A percentile compares a stretch with the other conserved stretches of the same genome.
Conservation (phyloP, 2,797 vertebrate genomes). For the Oreortyx pictus region DNA sequence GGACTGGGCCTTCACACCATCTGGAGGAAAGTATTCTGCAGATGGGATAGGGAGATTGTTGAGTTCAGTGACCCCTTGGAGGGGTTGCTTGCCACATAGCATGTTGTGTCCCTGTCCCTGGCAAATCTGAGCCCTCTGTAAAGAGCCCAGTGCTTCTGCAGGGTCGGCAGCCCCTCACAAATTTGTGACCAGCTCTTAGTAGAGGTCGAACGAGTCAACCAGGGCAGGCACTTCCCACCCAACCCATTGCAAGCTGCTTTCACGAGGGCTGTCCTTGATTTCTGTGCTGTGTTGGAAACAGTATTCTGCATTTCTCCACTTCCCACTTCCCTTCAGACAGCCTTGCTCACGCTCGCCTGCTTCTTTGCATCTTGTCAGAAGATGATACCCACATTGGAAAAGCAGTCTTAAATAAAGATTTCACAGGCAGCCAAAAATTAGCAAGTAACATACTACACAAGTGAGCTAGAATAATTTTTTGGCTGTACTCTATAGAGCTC, state of each 20-base stretch:
- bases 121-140: background rate
- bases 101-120: too few species aligned
- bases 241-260: background rate
- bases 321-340: constrained; percentile 6
- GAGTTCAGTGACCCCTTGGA: background rate
- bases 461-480: constrained; percentile 39
- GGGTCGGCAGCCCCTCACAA: background rate
- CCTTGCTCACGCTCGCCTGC: background rate
- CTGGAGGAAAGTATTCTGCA: background rate
- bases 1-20: background rate
- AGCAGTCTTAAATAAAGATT: constrained; percentile 24
- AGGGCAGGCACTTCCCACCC: background rate
- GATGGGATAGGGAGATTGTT: background rate
- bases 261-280: background rate
- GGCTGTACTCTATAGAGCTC: background rate
- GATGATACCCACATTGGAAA: constrained; percentile 11
- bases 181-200: background rate
- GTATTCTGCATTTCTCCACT: background rate
- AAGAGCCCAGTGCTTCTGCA: background rate
- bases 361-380: constrained; percentile 55
- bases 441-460: background rate
- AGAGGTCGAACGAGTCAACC: background rate
- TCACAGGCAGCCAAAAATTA: constrained; percentile 2
- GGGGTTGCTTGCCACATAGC: background rate
- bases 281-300: background rate